Conservation (phyloP, 2,888 invertebrate genomes). For the Harpagoxenus sublaevis region DNA sequence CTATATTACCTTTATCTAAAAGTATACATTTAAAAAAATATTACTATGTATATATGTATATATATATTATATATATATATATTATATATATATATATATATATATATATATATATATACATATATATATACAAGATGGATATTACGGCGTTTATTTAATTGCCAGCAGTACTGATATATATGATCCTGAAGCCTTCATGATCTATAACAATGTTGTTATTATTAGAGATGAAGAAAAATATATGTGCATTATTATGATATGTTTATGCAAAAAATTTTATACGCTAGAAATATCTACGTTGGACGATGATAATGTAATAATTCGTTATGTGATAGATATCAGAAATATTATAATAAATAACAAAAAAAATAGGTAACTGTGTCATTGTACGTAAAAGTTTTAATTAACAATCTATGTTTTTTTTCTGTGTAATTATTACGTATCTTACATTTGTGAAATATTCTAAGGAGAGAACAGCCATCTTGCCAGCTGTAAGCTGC, state of each 20-base stretch:
- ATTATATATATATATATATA: too few relatives aligned
- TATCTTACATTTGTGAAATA: slow-evolving; percentile 57
- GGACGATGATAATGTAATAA: background rate
- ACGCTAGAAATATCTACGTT: background rate
- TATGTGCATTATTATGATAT: background rate
- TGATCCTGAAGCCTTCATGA: background rate
- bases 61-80: background rate
- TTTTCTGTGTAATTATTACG: too few relatives aligned
- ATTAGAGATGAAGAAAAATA: background rate
- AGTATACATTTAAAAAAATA: slow-evolving; percentile 7
- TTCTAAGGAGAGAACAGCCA: slow-evolving; percentile 52
- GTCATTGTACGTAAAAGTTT: background rate
- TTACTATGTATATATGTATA: background rate
- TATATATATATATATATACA: background rate
- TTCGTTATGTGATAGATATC: background rate
- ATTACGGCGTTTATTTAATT: background rate
- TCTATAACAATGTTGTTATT: background rate
- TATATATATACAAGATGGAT: background rate
- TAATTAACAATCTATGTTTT: background rate
- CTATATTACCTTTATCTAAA: background rate
- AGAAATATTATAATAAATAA: background rate
- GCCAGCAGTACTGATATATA: slow-evolving; percentile 13
- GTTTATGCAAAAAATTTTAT: background rate
- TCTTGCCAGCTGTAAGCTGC: slow-evolving; percentile 55
- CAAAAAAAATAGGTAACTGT: background rate